Base-by-base conservation (phyloP, 2,888 invertebrate genomes). In the Craniophora ligustri region DNA sequence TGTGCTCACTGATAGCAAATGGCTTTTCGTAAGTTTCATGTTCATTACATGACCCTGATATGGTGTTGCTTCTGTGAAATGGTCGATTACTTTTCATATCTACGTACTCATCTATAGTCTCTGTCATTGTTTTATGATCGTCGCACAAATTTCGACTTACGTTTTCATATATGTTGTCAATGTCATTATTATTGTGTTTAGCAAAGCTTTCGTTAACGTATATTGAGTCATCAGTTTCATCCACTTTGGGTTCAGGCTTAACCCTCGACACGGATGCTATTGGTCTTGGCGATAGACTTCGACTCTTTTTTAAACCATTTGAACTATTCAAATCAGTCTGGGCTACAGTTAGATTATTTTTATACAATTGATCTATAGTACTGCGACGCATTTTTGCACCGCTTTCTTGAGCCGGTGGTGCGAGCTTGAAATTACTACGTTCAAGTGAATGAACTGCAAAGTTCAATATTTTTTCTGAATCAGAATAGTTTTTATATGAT, bases 51-150 rank as follows among this genome's bases (percentile, higher is more conserved):
- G 31, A 14, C 31, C 39, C 40, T 15, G 46, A 14, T 30, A 58
- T 51, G 5, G 47, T 59, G 21, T 44, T 34, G n/a, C 47, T 59
- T 32, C 53, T 47, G 14, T 50, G 53, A 39, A 58, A 23, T 28
- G 5, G 14, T 41, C 19, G 53, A 32, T 46, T 31, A 21, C 50
- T 32, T 7, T 40, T 8, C 68, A 72, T 72, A 41, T 14, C 1
- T 21, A 54, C 40, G 42, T 67, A 67, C 10, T 41, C 40, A 15
- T 23, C n/a, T 32, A 34, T 38, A 45, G 11, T 6, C 19, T 40
- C 14, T 28, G 67, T 62, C 53, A 65, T 74, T 16, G 68, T 78
- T 68, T 85, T 86, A 46, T 76, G 70, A 48, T 87, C 84, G 60
- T 85, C 81, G 1, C 82, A 75, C 30, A 84, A 56, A 63, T 84